Evolutionary conservation across 2,888 invertebrate species (phyloP), one percentile per base, ranked within the genome.

Genomic region (Marronus borbonicus): DNA sequence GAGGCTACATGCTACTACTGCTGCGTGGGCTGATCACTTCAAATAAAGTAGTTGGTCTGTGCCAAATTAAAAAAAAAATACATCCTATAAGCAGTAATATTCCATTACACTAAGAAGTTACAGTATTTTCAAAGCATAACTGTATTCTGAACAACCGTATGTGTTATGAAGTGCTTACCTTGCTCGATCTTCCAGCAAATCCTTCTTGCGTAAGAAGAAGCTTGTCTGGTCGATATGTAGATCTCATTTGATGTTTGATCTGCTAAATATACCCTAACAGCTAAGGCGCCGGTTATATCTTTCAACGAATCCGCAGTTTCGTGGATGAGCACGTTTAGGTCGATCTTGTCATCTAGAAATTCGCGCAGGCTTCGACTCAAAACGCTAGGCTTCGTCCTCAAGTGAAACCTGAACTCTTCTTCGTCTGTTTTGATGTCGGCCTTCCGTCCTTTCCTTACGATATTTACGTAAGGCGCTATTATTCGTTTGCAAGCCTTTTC

Each of bases 261-360:
- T 0, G 92, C 91, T 75, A 90, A 89, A 83, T 92, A 92, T 28
- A 92, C 86, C 77, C 91, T 90, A 8, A 90, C 90, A 17, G 91
- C 91, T 90, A 86, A 5, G 86, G 87, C 49, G n/a, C 31, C 24
- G 3, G 76, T 78, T 39, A 68, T 88, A 3, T 88, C 88, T 84
- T 90, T 92, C 81, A 92, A 85, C 8, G 92, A 90, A 84, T 90
- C 89, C 12, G 91, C 90, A 8, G 92, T 92, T 85, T 92, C 92
- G 76, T 90, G 90, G 74, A 92, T 83, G 44, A 92, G 85, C 0
- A 90, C 88, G 36, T 91, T 89, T 64, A 92, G 86, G 85, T 92
- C 92, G 0, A 91, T 90, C 0, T 88, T 90, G 74, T 92, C 92
- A 50, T 90, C 90, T 62, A 92, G 85, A 82, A 91, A 92, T 2